These are phyloP conservation scores for Cantharis flavilabris DNA, from an alignment of 2,888 invertebrate species.

Conservation along the genomic window DNA sequence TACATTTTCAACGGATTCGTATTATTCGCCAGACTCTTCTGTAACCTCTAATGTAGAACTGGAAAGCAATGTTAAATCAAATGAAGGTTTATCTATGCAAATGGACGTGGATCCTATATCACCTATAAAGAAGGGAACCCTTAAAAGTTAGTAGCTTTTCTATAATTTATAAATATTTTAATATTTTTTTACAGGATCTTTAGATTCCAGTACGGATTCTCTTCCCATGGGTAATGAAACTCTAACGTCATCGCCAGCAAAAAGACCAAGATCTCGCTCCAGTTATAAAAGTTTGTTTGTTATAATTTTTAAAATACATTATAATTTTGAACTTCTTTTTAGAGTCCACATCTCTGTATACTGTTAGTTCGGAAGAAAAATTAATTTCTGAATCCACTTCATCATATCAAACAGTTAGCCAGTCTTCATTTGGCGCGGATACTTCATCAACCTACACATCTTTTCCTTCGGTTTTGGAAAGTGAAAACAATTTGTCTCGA, in stretches of 20 bases:
- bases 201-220: not conserved
- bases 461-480: not conserved
- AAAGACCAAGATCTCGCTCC: not conserved
- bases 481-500: not conserved
- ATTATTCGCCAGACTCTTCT: conserved; percentile 41
- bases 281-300: not conserved
- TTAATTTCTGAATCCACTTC: no score
- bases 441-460: not conserved
- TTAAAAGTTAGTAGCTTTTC: not conserved
- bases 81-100: not conserved
- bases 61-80: not conserved
- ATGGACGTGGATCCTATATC: not conserved
- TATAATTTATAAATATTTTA: not conserved
- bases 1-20: conserved; percentile 32
- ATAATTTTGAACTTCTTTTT: not conserved
- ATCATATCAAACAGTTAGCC: not conserved
- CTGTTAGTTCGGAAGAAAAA: not conserved
- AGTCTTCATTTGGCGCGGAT: not conserved
- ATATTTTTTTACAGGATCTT: not conserved
- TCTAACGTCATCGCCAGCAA: not conserved
- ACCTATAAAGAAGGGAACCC: not conserved
- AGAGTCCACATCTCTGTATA: not conserved
- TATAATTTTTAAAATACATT: not conserved
- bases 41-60: conserved; percentile 17
- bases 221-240: not conserved